A percentile compares a stretch with the other conserved stretches of the same genome.
Conservation (phyloP, 2,113 vertebrate species). For the Oophaga pumilio region DNA sequence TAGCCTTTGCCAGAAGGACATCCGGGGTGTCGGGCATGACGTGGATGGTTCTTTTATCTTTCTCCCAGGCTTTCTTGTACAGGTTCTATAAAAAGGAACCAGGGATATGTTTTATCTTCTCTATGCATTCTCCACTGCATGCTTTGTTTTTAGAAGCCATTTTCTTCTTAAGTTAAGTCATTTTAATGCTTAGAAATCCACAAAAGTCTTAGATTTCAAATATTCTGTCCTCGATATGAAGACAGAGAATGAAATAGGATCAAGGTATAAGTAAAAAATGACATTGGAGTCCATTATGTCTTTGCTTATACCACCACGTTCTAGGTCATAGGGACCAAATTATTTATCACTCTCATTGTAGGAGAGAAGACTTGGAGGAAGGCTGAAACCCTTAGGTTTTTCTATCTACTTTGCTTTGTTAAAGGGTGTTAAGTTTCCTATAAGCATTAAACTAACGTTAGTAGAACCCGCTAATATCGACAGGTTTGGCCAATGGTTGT, state of each 20-base stretch:
- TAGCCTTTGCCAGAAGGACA: constrained; percentile 85
- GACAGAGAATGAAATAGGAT: not conserved
- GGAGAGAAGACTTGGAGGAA: not conserved
- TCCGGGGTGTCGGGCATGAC: constrained; percentile 90
- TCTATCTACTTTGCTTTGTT: too few relatives aligned
- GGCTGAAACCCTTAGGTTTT: not conserved
- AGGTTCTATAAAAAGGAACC: constrained; percentile 70
- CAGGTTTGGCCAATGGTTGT: too few relatives aligned
- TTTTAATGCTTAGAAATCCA: not conserved
- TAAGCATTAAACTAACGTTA: too few relatives aligned
- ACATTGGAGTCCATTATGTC: not conserved
- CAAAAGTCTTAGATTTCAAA: not conserved
- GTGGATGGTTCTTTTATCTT: constrained; percentile 87
- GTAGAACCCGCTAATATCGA: too few relatives aligned
- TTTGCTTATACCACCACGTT: not conserved
- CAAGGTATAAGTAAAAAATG: not conserved
- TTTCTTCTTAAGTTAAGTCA: too few relatives aligned
- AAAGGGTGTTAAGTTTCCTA: too few relatives aligned
- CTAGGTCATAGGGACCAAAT: not conserved
- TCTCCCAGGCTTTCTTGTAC: constrained; percentile 91
- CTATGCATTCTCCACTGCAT: not conserved
- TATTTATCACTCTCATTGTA: not conserved
- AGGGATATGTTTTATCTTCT: not conserved
- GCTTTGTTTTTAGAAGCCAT: not conserved
- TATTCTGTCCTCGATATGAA: not conserved